Base-by-base conservation (phyloP, 2,113 vertebrate species). In the Rhinolophus sinicus region DNA sequence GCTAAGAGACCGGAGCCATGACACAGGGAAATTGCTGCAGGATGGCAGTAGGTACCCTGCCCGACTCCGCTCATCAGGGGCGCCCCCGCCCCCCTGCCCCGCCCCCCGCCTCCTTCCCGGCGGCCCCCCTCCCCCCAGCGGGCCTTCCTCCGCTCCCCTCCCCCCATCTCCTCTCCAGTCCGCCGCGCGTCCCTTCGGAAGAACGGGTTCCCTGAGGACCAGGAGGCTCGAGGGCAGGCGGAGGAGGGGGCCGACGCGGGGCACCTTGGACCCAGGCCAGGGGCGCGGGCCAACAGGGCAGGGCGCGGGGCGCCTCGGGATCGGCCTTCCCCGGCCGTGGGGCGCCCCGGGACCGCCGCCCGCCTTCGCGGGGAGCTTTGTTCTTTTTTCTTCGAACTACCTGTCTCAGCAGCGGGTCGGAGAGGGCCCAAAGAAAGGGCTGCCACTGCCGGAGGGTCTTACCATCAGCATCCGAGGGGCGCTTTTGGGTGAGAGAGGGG, bases 1-100 rank as follows among this genome's bases (percentile, higher is more conserved):
- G 98, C 98, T 98, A 99, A 98, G 98, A 98, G 93, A 99, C 98
- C 77, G 97, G 98, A 98, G 98, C 98, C 97, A 98, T 98, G 97
- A 98, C 98, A 98, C 97, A 97, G 98, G 97, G 95, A 98, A 98
- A 98, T 97, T 97, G 98, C 98, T 81, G 98, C 98, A 98, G 98
- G 98, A 92, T 96, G 98, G 97, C 98, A 97, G 96, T 96, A 90
- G 93, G 95, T 97, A 60, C 98, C 97, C 83, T 75, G 97, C 95
- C 97, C 75, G 89, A 82, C 93, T 82, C 65, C 2, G 69, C 83
- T 30, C 83, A 38, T 64, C 70, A 5, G 97, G 94, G 87, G 94
- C 75, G 40, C 91, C 15, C 80, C 75, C 96, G 94, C 96, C 92
- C 96, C 96, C 85, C 89, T 15, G 73, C 85, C 72, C 72, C 80